phyloP scores from a whole-genome alignment of 92 coral and sea anemone genomes.

The Porites evermanni region DNA sequence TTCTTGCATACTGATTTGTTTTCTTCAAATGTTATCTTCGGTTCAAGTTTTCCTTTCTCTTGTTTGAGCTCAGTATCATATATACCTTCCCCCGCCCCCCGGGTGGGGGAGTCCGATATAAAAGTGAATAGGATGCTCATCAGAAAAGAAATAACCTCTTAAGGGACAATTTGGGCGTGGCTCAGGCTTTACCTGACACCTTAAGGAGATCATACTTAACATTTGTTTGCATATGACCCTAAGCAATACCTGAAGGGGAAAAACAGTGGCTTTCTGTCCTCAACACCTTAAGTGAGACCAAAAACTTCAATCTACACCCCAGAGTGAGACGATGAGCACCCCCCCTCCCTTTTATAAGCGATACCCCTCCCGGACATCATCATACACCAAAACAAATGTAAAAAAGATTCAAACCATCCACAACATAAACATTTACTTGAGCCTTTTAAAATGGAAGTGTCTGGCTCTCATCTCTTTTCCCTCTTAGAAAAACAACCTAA shows the following conservation, averaged over 20 bases:
- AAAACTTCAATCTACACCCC: no score
- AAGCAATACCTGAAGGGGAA: slow-evolving; percentile 15
- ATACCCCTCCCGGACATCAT: slow-evolving; percentile 4
- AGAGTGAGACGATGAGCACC: background rate
- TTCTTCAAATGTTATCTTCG: slow-evolving; percentile 4
- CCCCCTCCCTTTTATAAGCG: slow-evolving; percentile 13
- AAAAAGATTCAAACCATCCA: background rate
- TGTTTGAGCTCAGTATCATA: slow-evolving; percentile 4
- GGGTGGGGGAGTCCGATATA: background rate
- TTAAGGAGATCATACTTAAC: background rate
- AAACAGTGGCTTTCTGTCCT: slow-evolving; percentile 13
- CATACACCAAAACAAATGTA: slow-evolving; percentile 1
- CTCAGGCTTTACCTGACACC: slow-evolving; percentile 9
- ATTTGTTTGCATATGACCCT: slow-evolving; percentile 2
- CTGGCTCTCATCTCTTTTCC: background rate
- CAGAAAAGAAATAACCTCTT: slow-evolving; percentile 6
- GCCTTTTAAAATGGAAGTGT: background rate
- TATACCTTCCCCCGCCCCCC: background rate
- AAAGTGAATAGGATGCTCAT: slow-evolving; percentile 10
- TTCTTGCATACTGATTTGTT: slow-evolving; percentile 12
- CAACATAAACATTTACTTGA: background rate
- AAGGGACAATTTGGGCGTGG: slow-evolving; percentile 10
- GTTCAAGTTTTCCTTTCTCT: slow-evolving; percentile 5
- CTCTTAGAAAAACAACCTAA: background rate
- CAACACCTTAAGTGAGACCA: background rate